Evolutionary conservation across 2,797 vertebrate genomes (phyloP), one percentile per base, ranked within the genome.

Genomic region (Lophius americanus): DNA sequence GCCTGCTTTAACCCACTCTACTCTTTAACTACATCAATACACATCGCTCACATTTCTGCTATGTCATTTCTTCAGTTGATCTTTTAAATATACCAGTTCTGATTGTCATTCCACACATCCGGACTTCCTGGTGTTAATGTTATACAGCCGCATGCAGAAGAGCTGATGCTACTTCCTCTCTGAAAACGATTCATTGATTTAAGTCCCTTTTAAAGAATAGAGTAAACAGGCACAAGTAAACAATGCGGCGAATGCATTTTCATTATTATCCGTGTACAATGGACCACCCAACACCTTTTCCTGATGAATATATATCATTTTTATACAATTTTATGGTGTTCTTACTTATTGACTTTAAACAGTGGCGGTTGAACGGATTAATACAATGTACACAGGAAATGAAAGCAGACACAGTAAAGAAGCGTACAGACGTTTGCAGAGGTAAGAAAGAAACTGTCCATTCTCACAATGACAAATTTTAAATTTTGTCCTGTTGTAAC

Each of bases 101-200:
- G 61, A 62, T 36, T 39, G 38, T 62, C 49, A 35, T 43, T n/a
- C 32, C 43, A 41, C 47, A 43, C 58, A 62, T 6, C 8, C 9
- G 47, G 33, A 69, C 37, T 50, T 63, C 33, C 23, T 48, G 61
- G 44, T 2, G 58, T 59, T 63, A 43, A 49, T 35, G 39, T 64
- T 47, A 53, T 52, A 59, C 37, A 48, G 55, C 58, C 59, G 54
- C 67, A 64, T 44, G 41, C 51, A 39, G 56, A 68, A 46, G 55
- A 47, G 46, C 37, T 66, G 49, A 10, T 53, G 37, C 56, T 51
- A 56, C 63, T 4, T 59, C 59, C 36, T 49, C 61, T 41, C 33
- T 10, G 37, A 52, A 50, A 76, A 46, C 72, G 63, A 76, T 61
- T 73, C 44, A 44, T 60, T 73, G 68, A 75, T 75, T 68, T 62